Conservation (phyloP, 2,888 invertebrate genomes). For the Xylota sylvarum region DNA sequence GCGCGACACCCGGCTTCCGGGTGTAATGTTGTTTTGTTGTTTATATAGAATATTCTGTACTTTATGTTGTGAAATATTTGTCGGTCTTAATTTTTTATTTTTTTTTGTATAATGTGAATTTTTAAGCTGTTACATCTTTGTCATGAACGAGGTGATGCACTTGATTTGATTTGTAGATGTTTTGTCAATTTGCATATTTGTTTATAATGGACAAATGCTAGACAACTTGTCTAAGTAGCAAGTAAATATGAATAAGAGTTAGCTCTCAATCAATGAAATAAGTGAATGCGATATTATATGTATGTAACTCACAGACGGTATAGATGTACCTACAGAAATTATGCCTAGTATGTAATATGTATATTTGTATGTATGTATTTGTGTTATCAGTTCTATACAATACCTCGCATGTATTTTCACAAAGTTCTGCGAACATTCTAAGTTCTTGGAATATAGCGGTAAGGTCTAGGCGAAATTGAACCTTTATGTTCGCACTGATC, state of each 20-base stretch:
- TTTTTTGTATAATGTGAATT: conserved; percentile 20
- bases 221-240: conserved; percentile 16
- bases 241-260: neutral
- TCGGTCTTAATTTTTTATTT: neutral
- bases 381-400: too few species aligned
- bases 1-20: conserved; percentile 51
- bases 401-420: too few species aligned
- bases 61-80: conserved; percentile 40
- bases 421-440: too few species aligned
- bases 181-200: conserved; percentile 14
- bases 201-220: neutral
- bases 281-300: too few species aligned
- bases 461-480: too few species aligned
- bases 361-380: too few species aligned
- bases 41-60: neutral
- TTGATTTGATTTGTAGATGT: conserved; percentile 40
- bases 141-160: conserved; percentile 51
- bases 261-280: neutral
- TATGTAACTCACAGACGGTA: too few species aligned
- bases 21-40: conserved; percentile 33
- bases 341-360: too few species aligned
- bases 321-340: too few species aligned
- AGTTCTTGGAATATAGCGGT: too few species aligned
- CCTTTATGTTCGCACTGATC: too few species aligned
- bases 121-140: conserved; percentile 20